A percentile compares a stretch with the other conserved stretches of the same genome.
Evolutionary conservation across 2,888 invertebrate genomes (phyloP).

Genomic region (Glaucopsyche alexis): DNA sequence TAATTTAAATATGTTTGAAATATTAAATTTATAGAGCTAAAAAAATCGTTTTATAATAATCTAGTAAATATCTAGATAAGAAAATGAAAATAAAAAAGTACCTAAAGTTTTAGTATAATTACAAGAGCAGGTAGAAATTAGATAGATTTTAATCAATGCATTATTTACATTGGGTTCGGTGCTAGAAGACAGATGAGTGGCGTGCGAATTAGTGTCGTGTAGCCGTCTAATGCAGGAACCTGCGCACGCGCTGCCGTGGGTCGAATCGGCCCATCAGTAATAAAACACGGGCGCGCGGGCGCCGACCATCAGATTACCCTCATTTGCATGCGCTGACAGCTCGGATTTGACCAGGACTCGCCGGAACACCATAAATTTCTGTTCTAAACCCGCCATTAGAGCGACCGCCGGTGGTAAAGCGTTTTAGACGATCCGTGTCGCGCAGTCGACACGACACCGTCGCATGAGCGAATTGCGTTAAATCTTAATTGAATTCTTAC

Average conservation of each 20-base stretch:
- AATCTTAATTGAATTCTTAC: constrained; percentile 75
- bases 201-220: constrained; percentile 42
- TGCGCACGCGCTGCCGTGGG: constrained; percentile 62
- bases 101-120: too few species aligned
- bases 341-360: constrained; percentile 50
- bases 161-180: too few species aligned
- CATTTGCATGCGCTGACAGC: constrained; percentile 75
- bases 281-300: constrained; percentile 71
- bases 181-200: constrained; percentile 35
- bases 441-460: constrained; percentile 46
- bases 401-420: constrained; percentile 17
- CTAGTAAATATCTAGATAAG: too few species aligned
- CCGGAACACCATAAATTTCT: constrained; percentile 28
- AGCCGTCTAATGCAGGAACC: constrained; percentile 54
- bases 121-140: too few species aligned
- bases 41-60: too few species aligned
- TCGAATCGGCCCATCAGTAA: constrained; percentile 69
- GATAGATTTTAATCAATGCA: too few species aligned
- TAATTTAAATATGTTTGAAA: too few species aligned
- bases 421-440: constrained; percentile 37
- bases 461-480: constrained; percentile 61
- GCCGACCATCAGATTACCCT: constrained; percentile 59
- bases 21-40: too few species aligned
- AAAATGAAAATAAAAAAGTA: too few species aligned
- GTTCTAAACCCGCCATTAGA: constrained; percentile 35